These are phyloP conservation scores for Corynorhinus townsendii DNA, from an alignment of 2,113 vertebrate species.

Conservation along the genomic window DNA sequence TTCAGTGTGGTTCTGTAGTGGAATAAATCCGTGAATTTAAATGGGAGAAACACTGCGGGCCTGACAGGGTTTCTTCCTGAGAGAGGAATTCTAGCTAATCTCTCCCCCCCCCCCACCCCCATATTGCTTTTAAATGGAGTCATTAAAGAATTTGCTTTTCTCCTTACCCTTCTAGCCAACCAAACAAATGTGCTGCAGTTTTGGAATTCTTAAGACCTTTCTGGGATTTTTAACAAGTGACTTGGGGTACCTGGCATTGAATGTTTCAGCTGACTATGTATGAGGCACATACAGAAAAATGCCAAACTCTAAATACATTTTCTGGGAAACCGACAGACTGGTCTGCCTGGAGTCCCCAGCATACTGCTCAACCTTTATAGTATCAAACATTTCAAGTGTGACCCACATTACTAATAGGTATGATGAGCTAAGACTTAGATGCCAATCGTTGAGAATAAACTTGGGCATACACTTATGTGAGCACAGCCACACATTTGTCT, in stretches of 20 bases:
- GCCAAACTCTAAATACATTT: not conserved
- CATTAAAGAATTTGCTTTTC: constrained; percentile 17
- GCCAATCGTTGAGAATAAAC: not conserved
- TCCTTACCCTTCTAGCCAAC: not conserved
- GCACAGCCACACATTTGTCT: not conserved
- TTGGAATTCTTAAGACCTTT: not conserved
- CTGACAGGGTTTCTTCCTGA: not conserved
- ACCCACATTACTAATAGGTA: not conserved
- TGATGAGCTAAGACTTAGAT: not conserved
- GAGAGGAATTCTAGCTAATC: not conserved
- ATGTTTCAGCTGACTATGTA: not conserved
- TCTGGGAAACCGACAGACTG: not conserved
- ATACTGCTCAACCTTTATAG: not conserved
- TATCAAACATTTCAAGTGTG: not conserved
- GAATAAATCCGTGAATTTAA: not conserved
- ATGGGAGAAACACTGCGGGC: not conserved
- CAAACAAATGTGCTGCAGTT: not conserved
- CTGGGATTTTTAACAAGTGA: not conserved
- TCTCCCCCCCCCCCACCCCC: not conserved
- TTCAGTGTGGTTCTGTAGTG: not conserved
- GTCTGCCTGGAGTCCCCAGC: not conserved
- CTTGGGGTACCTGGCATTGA: not conserved
- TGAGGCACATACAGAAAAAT: not conserved
- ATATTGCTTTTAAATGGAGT: constrained; percentile 23
- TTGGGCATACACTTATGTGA: no score